Evolutionary conservation across 2,888 invertebrate genomes (phyloP).

Genomic region (Morpho deidamia): DNA sequence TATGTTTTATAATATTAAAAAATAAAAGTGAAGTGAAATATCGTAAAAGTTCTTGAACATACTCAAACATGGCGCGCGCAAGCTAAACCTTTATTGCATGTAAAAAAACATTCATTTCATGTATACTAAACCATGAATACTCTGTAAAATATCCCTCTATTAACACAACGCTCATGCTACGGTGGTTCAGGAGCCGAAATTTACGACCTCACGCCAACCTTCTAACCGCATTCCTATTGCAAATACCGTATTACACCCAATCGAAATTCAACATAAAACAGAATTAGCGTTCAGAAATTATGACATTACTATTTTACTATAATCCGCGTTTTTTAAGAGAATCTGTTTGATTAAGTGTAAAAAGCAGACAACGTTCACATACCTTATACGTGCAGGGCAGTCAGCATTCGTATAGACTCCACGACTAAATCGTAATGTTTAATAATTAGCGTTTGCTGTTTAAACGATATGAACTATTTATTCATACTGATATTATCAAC

Average conservation of each 20-base stretch:
- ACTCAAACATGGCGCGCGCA: background rate
- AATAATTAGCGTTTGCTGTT: too few relatives aligned
- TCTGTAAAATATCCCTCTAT: slow-evolving; percentile 21
- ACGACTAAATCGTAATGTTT: too few relatives aligned
- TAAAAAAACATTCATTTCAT: slow-evolving; percentile 12
- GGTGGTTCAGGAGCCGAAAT: slow-evolving; percentile 19
- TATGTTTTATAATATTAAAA: background rate
- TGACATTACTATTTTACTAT: too few relatives aligned
- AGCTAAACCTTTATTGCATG: slow-evolving; percentile 2
- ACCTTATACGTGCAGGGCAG: too few relatives aligned
- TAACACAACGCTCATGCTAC: slow-evolving; percentile 21
- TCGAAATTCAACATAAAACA: too few relatives aligned
- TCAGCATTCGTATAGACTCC: too few relatives aligned
- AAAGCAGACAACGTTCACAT: too few relatives aligned
- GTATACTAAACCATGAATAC: slow-evolving; percentile 14
- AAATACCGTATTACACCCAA: slow-evolving; percentile 11
- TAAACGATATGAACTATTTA: too few relatives aligned
- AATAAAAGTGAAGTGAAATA: background rate
- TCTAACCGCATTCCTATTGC: slow-evolving; percentile 10
- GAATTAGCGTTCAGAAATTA: too few relatives aligned
- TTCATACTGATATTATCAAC: too few relatives aligned
- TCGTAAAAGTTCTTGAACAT: background rate
- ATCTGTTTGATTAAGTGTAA: too few relatives aligned
- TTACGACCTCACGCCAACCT: slow-evolving; percentile 22
- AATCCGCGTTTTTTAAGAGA: too few relatives aligned